Percentiles rank a stretch among this genome's conserved stretches.
Conservation (phyloP, 2,888 invertebrate species). For the Apantesis nais region DNA sequence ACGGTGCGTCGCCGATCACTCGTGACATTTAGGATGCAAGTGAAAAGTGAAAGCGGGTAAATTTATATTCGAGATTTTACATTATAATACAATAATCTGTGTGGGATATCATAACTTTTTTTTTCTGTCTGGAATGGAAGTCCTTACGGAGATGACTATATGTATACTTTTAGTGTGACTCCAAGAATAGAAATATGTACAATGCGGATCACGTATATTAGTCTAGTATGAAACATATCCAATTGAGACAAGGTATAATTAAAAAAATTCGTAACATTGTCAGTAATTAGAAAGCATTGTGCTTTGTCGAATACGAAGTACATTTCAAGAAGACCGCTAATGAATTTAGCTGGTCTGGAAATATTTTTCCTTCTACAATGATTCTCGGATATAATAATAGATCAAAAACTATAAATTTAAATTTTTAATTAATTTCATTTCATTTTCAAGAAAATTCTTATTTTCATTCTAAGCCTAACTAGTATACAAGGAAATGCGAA, state of each 20-base stretch:
- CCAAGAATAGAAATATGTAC: too few species aligned
- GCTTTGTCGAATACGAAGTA: background rate
- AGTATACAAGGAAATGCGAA: background rate
- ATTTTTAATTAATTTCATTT: too few species aligned
- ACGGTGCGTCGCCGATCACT: constrained; percentile 58
- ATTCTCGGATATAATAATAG: background rate
- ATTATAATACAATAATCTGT: background rate
- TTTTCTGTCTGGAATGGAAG: background rate
- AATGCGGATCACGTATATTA: too few species aligned
- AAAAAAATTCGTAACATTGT: background rate
- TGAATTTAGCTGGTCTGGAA: background rate
- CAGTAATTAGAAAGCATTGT: background rate
- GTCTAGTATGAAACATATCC: too few species aligned
- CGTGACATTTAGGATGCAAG: constrained; percentile 51
- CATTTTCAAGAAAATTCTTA: background rate
- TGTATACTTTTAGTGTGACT: background rate
- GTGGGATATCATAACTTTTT: background rate
- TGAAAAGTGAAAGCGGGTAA: constrained; percentile 1
- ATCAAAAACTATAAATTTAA: too few species aligned
- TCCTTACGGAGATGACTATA: background rate
- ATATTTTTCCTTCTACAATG: background rate
- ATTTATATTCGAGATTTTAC: background rate
- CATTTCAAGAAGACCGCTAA: background rate
- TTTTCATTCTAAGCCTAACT: background rate
- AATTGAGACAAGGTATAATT: too few species aligned